Conservation (phyloP, 2,113 vertebrate species). For the Trogon melanurus region DNA sequence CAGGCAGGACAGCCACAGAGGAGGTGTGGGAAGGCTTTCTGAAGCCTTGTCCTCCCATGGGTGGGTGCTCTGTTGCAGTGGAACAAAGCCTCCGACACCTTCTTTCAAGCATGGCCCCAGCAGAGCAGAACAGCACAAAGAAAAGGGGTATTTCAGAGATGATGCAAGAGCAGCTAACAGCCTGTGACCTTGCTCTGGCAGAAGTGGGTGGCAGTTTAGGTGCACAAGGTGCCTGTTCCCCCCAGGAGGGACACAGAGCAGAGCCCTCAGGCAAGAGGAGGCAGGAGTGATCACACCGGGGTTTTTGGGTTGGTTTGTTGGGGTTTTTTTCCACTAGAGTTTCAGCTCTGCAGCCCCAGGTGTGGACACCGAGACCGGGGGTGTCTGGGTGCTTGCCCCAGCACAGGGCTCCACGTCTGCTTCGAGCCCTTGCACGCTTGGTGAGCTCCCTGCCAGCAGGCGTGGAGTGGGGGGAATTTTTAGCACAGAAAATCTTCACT, state of each 20-base stretch:
- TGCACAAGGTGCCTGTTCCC: background rate
- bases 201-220: background rate
- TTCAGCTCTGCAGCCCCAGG: background rate
- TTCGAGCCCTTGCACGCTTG: background rate
- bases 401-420: background rate
- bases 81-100: background rate
- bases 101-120: background rate
- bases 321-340: background rate
- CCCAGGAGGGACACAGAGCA: fast-evolving
- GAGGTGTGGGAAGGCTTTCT: background rate
- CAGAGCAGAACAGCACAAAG: background rate
- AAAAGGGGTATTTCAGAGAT: background rate
- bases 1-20: background rate
- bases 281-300: background rate
- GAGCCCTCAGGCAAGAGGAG: background rate
- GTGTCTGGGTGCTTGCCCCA: background rate
- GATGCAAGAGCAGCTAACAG: fast-evolving
- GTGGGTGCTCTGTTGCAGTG: background rate
- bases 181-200: background rate
- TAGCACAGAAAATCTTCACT: background rate
- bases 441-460: background rate
- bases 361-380: background rate
- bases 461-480: background rate
- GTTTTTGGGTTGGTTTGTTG: no score
- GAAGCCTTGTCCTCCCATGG: background rate